These are phyloP conservation scores for Acleris literana DNA, from an alignment of 2,888 invertebrate species.

Conservation along the genomic window DNA sequence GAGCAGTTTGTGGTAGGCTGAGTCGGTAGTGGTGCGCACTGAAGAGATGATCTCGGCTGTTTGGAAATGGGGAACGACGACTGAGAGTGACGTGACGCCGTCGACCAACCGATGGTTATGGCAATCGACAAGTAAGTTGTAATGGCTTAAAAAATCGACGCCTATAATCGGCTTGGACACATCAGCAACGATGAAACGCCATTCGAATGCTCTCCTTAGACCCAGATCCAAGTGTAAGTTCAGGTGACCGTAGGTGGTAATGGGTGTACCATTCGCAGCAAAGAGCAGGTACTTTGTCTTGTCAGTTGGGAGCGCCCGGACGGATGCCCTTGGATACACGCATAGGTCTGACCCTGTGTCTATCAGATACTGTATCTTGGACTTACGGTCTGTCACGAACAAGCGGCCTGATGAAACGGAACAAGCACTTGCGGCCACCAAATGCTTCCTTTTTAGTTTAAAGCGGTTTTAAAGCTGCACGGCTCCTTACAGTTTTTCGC, in stretches of 20 bases:
- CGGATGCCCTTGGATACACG: slow-evolving; percentile 10
- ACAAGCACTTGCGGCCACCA: slow-evolving; percentile 5
- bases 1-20: slow-evolving; percentile 34
- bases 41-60: slow-evolving; percentile 36
- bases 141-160: slow-evolving; percentile 51
- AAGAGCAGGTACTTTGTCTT: slow-evolving; percentile 9
- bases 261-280: slow-evolving; percentile 13
- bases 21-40: slow-evolving; percentile 39
- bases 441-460: slow-evolving; percentile 3
- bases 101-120: slow-evolving; percentile 43
- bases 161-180: slow-evolving; percentile 54
- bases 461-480: slow-evolving; percentile 11
- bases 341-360: slow-evolving; percentile 20
- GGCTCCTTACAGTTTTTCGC: slow-evolving; percentile 9
- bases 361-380: not conserved
- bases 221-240: slow-evolving; percentile 36
- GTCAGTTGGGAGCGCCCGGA: not conserved
- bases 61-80: not conserved
- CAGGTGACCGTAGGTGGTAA: slow-evolving; percentile 7
- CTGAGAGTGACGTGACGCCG: slow-evolving; percentile 35
- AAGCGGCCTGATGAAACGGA: slow-evolving; percentile 6
- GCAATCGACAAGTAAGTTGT: slow-evolving; percentile 49
- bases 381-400: not conserved
- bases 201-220: slow-evolving; percentile 42
- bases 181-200: slow-evolving; percentile 53